Evolutionary conservation across 2,113 vertebrate species (phyloP).

Genomic region (Eulemur macaco): DNA sequence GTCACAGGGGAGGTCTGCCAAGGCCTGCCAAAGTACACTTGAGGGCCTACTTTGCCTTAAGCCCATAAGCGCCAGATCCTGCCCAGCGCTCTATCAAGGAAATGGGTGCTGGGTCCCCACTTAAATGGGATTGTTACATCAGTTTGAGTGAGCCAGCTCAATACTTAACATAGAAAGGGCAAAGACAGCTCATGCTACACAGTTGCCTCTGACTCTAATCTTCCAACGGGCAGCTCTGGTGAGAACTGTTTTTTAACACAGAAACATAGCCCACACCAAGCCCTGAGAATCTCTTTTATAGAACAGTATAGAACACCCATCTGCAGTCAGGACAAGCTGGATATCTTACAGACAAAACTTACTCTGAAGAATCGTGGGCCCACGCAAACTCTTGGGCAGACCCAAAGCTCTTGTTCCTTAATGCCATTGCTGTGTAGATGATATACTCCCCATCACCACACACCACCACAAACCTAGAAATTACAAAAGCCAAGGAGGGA

Average conservation of each 20-base stretch:
- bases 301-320: not conserved
- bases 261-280: not conserved
- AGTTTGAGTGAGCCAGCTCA: not conserved
- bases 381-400: slow-evolving; percentile 98
- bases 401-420: slow-evolving; percentile 99
- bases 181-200: not conserved
- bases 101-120: not conserved
- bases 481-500: not conserved
- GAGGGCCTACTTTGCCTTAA: not conserved
- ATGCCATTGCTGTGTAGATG: slow-evolving; percentile 98
- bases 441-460: slow-evolving; percentile 99
- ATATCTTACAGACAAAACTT: slow-evolving; percentile 77
- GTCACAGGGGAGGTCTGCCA: not conserved
- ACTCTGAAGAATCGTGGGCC: slow-evolving; percentile 99
- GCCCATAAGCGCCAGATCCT: not conserved
- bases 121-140: not conserved
- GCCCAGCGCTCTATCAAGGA: not conserved
- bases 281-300: not conserved
- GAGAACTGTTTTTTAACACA: not conserved
- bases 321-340: not conserved
- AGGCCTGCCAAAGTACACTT: not conserved
- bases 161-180: not conserved
- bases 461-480: slow-evolving; percentile 94
- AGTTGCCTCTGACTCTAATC: not conserved
- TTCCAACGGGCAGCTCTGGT: not conserved